Conservation (phyloP, 2,113 vertebrate species). For the Dasyurus viverrinus region DNA sequence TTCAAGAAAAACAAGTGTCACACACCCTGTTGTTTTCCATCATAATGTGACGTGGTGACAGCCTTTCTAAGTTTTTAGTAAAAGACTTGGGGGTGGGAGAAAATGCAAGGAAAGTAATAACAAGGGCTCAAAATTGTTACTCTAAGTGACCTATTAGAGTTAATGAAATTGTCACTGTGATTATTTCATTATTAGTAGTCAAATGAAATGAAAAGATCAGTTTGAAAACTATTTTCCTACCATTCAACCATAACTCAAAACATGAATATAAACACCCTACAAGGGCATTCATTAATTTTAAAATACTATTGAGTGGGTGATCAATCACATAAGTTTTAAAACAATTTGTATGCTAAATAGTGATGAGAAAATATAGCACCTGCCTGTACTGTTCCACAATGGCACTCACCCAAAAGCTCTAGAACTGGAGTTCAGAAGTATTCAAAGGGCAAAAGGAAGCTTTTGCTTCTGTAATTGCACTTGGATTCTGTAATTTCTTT, state of each 20-base stretch:
- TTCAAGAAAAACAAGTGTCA: not conserved
- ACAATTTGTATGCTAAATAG: not conserved
- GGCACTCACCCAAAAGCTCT: not conserved
- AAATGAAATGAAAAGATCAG: slow-evolving; percentile 23
- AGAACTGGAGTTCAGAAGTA: not conserved
- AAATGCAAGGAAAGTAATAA: not conserved
- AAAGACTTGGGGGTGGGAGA: not conserved
- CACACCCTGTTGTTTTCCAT: slow-evolving; percentile 3
- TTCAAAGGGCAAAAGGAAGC: not conserved
- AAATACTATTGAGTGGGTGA: not conserved
- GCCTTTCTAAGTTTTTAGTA: slow-evolving; percentile 23
- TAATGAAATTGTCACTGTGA: slow-evolving; percentile 9
- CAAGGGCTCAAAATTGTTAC: not conserved
- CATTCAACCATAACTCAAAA: slow-evolving; percentile 6
- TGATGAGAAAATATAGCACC: not conserved
- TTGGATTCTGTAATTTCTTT: not conserved
- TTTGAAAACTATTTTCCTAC: not conserved
- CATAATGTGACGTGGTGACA: slow-evolving; percentile 4
- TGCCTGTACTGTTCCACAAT: not conserved
- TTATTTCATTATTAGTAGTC: slow-evolving; percentile 1
- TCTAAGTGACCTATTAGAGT: not conserved
- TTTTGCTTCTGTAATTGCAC: not conserved
- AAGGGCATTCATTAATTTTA: not conserved
- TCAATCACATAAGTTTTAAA: not conserved
- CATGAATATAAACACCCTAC: not conserved